Evolutionary conservation across 2,113 vertebrate species (phyloP).

Genomic region (Vombatus ursinus): DNA sequence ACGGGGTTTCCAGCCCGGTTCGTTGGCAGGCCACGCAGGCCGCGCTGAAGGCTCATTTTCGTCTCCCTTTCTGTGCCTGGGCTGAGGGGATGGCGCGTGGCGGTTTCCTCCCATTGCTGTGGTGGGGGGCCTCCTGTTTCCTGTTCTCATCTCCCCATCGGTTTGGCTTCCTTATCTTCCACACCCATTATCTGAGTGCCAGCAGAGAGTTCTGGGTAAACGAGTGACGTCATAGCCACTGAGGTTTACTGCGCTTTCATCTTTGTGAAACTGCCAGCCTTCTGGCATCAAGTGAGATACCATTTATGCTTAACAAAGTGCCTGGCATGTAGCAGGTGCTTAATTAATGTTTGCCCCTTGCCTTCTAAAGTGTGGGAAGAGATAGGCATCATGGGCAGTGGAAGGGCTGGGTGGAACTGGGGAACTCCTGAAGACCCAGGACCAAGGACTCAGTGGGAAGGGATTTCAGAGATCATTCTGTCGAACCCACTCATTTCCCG

Average conservation of each 20-base stretch:
- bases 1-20: conserved; percentile 63
- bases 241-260: conserved; percentile 30
- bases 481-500: background rate
- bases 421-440: background rate
- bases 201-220: conserved; percentile 53
- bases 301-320: background rate
- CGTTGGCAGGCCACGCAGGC: conserved; percentile 59
- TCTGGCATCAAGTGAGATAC: conserved; percentile 30
- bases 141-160: conserved; percentile 82
- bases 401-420: background rate
- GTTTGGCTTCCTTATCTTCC: conserved; percentile 70
- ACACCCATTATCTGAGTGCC: conserved; percentile 60
- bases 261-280: conserved; percentile 41
- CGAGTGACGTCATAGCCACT: conserved; percentile 21
- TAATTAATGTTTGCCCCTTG: background rate
- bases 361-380: background rate
- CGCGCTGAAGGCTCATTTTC: conserved; percentile 43
- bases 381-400: background rate
- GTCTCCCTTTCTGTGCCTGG: conserved; percentile 62
- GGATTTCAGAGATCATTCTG: background rate
- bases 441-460: background rate
- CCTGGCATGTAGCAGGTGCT: background rate
- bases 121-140: conserved; percentile 78
- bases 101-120: conserved; percentile 72
- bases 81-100: conserved; percentile 50